A percentile compares a stretch with the other conserved stretches of the same genome.
Evolutionary conservation across 64 coral and sea anemone species (phyloP).

Genomic region (Acropora yongei): DNA sequence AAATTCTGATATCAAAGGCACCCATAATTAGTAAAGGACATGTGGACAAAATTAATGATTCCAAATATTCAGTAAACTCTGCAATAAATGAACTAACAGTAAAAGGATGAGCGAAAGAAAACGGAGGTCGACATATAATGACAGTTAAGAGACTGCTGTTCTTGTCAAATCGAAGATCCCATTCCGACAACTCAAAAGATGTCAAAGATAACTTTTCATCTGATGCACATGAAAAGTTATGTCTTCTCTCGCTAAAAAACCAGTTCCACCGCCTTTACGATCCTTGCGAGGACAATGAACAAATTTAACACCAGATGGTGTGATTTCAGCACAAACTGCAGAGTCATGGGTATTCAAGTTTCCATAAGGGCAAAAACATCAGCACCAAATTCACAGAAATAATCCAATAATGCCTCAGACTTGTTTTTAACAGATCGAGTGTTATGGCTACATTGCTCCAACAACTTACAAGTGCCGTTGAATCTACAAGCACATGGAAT

Average conservation of each 20-base stretch:
- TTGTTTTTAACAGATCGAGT: conserved; percentile 43
- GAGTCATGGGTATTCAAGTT: conserved; percentile 12
- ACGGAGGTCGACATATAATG: conserved; percentile 10
- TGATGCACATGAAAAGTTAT: conserved; percentile 5
- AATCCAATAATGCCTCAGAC: conserved; percentile 31
- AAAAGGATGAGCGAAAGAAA: conserved; percentile 41
- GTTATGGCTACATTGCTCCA: too few species aligned
- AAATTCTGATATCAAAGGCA: not conserved
- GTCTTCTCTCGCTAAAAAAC: conserved; percentile 17
- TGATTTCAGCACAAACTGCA: conserved; percentile 24
- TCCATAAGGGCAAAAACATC: conserved; percentile 26
- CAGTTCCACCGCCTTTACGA: conserved; percentile 44
- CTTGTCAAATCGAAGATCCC: conserved; percentile 20
- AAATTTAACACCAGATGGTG: conserved; percentile 6
- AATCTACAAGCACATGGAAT: too few species aligned
- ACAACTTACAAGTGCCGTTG: too few species aligned
- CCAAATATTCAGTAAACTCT: conserved; percentile 39
- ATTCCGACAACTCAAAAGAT: conserved; percentile 32
- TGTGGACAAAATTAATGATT: not conserved
- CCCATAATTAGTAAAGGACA: conserved; percentile 1
- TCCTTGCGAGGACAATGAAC: conserved; percentile 11
- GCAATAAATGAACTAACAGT: conserved; percentile 40
- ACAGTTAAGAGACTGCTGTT: not conserved
- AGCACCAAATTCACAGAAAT: conserved; percentile 37
- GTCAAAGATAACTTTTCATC: not conserved